Evolutionary conservation across 2,113 vertebrate genomes (phyloP).

Genomic region (Benitochromis conjunctus): DNA sequence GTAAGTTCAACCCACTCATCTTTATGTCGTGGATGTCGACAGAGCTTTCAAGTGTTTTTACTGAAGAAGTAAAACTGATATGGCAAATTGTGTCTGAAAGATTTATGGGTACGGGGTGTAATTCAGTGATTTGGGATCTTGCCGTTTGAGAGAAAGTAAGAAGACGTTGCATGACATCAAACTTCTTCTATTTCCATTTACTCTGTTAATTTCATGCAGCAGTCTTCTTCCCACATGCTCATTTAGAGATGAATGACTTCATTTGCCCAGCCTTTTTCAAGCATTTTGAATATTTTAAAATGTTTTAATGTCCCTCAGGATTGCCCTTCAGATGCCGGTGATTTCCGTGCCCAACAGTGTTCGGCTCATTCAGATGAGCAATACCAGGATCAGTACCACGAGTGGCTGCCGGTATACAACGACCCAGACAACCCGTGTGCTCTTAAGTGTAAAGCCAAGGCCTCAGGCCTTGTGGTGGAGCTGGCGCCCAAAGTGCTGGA

Average conservation of each 20-base stretch:
- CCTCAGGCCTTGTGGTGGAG: constrained; percentile 79
- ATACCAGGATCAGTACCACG: constrained; percentile 87
- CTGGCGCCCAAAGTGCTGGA: constrained; percentile 95
- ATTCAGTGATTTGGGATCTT: not conserved
- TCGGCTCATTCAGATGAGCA: constrained; percentile 92
- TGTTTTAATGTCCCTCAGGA: constrained; percentile 71
- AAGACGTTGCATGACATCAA: not conserved
- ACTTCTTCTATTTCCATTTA: not conserved
- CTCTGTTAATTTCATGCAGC: not conserved
- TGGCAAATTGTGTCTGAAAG: not conserved
- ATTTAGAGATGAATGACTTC: not conserved
- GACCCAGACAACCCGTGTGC: constrained; percentile 93
- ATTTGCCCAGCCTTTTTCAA: not conserved
- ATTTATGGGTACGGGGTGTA: not conserved
- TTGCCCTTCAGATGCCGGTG: constrained; percentile 87
- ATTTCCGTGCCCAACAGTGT: constrained; percentile 96
- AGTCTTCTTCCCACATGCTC: not conserved
- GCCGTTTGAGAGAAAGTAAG: constrained; percentile 4
- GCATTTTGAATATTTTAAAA: not conserved
- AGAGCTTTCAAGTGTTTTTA: constrained; percentile 19
- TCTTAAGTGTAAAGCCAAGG: constrained; percentile 88
- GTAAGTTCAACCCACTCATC: constrained; percentile 75
- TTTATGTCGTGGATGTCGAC: constrained; percentile 23
- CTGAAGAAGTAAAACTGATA: not conserved
- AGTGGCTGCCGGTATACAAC: constrained; percentile 91